Evolutionary conservation across 2,888 invertebrate species (phyloP), one percentile per base, ranked within the genome.

Genomic region (Helleia helle): DNA sequence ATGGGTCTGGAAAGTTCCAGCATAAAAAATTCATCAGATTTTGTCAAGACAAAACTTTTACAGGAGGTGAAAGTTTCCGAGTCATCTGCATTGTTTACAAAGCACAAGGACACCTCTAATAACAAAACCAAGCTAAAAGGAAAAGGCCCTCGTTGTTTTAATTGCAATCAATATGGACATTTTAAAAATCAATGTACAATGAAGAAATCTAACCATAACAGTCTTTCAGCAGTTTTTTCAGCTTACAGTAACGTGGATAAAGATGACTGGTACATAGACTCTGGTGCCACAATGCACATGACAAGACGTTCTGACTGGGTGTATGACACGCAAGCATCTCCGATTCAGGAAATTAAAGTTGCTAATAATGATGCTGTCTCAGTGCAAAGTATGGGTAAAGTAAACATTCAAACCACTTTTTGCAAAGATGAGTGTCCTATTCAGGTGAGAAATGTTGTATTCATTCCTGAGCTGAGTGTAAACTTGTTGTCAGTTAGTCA

Each of bases 281-380:
- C 55, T 0, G 54, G 51, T 0, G 53, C 55, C 0, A 38, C 53
- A 4, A 44, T 44, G 46, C 55, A 56, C 13, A 54, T 55, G 50
- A 36, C 49, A 1, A 44, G 26, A n/a, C 22, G 31, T 2, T 25
- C 24, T 2, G 47, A 51, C 12, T 52, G 47, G 49, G 37, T 55
- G 40, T 43, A 51, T 38, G 47, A 53, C 39, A 1, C 38, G 1
- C 27, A 14, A 4, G 0, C 43, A 29, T 40, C 51, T 41, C 41
- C 44, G 22, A 43, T 51, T 0, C 27, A 44, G 7, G 34, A 15
- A 2, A 49, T 55, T 36, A 50, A n/a, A 25, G 45, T 52, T 9
- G 53, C 52, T 5, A 39, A 53, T 26, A 45, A 38, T 41, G 30
- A 48, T 13, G n/a, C 24, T 4, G 9, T 55, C 13, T 6, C 41